These are phyloP conservation scores for Nesidiocoris tenuis DNA, from an alignment of 2,888 invertebrate species.

Conservation along the genomic window DNA sequence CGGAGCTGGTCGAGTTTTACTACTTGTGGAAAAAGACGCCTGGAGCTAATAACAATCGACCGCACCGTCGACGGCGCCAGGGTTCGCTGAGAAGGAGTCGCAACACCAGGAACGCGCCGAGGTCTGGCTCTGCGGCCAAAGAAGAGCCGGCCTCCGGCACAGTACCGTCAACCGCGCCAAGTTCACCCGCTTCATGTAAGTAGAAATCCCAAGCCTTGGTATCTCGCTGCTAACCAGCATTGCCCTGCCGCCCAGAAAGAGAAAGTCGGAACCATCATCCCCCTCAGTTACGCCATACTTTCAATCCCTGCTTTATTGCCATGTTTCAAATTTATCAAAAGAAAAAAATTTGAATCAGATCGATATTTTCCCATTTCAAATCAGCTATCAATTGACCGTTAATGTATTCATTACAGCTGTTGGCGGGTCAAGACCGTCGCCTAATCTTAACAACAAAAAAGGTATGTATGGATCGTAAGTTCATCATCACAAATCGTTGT, in stretches of 20 bases:
- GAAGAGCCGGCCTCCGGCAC: constrained; percentile 60
- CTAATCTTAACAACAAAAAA: constrained; percentile 54
- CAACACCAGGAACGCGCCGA: constrained; percentile 76
- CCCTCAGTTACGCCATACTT: no score
- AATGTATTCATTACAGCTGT: constrained; percentile 42
- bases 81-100: constrained; percentile 83
- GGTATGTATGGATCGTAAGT: constrained; percentile 47
- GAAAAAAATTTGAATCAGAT: background rate
- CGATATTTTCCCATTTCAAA: background rate
- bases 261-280: no score
- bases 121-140: constrained; percentile 69
- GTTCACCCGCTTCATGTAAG: constrained; percentile 42
- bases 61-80: constrained; percentile 84
- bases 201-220: no score
- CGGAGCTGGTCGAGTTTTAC: constrained; percentile 97
- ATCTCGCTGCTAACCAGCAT: constrained; percentile 1
- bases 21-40: constrained; percentile 99
- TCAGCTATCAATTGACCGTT: background rate
- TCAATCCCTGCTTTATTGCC: no score
- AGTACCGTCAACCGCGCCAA: constrained; percentile 40
- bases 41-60: constrained; percentile 93
- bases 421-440: constrained; percentile 53
- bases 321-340: no score
- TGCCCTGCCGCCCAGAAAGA: background rate
- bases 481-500: no score